A percentile compares a stretch with the other conserved stretches of the same genome.
phyloP scores from a whole-genome alignment of 2,888 invertebrate genomes.

The Nymphalis c-album region DNA sequence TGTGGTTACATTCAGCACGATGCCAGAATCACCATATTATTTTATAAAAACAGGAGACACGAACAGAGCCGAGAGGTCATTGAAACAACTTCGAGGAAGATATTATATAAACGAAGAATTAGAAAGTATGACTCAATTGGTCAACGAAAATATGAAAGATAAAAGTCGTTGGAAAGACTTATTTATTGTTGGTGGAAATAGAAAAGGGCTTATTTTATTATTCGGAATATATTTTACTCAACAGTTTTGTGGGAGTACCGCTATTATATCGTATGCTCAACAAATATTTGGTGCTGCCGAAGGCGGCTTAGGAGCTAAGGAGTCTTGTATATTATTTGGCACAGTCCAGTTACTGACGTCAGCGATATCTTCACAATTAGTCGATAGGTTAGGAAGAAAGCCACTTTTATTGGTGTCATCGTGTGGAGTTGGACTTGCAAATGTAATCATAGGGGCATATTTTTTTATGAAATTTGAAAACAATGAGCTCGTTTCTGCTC shows the following conservation, averaged over 20 bases:
- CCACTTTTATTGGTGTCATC: constrained; percentile 83
- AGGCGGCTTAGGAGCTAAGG: constrained; percentile 66
- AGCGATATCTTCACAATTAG: constrained; percentile 79
- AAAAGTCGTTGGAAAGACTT: constrained; percentile 76
- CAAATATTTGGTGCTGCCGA: constrained; percentile 83
- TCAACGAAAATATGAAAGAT: constrained; percentile 78
- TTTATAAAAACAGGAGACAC: constrained; percentile 73
- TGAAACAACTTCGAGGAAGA: constrained; percentile 81
- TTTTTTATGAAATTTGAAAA: constrained; percentile 78
- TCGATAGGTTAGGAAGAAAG: constrained; percentile 83
- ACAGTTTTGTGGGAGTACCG: constrained; percentile 84
- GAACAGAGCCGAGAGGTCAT: constrained; percentile 78
- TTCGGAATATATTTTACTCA: constrained; percentile 82
- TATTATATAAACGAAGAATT: constrained; percentile 79
- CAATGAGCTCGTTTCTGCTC: constrained; percentile 66
- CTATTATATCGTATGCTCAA: constrained; percentile 81
- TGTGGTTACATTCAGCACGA: constrained; percentile 79
- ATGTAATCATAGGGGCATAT: constrained; percentile 79
- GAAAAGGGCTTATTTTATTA: constrained; percentile 81
- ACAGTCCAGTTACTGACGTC: constrained; percentile 79
- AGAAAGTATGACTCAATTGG: constrained; percentile 76
- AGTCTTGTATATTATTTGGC: constrained; percentile 79
- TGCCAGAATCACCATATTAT: constrained; percentile 86
- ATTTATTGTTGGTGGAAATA: constrained; percentile 71
- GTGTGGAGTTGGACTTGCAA: constrained; percentile 76